phyloP scores from a whole-genome alignment of 2,113 vertebrate genomes.

The Alectura lathami region DNA sequence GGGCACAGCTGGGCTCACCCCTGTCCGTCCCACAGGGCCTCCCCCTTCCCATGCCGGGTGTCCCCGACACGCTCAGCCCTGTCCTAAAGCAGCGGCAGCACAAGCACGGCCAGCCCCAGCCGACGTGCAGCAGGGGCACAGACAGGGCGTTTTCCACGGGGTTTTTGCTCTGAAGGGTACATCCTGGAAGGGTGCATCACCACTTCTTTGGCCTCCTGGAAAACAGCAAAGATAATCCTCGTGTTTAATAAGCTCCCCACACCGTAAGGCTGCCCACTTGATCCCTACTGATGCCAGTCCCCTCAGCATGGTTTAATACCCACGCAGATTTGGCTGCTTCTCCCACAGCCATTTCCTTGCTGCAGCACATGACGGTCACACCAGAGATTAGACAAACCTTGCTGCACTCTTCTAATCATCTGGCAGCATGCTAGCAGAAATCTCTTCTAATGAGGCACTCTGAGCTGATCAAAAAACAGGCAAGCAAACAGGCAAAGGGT shows the following conservation, averaged over 20 bases:
- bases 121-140: too few species aligned
- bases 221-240: constrained; percentile 12
- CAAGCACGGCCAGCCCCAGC: neutral
- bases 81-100: neutral
- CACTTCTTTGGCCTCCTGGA: neutral
- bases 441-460: constrained; percentile 49
- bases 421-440: constrained; percentile 48
- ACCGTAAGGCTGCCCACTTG: neutral
- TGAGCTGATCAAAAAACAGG: constrained; percentile 56
- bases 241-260: constrained; percentile 39
- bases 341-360: constrained; percentile 50
- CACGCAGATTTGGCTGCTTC: constrained; percentile 35
- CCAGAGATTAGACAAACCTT: constrained; percentile 65
- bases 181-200: constrained; percentile 29
- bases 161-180: neutral
- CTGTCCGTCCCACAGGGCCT: too few species aligned
- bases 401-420: constrained; percentile 60
- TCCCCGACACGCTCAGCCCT: neutral
- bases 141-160: neutral
- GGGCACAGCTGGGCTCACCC: neutral
- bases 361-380: constrained; percentile 67
- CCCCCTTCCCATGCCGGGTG: too few species aligned
- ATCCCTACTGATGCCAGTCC: neutral
- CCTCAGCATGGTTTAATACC: constrained; percentile 41
- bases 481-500: constrained; percentile 21